Percentiles rank a stretch among this genome's conserved stretches.
These are phyloP conservation scores for Dromococcyx pavoninus DNA, from an alignment of 2,797 vertebrate genomes.

Conservation along the genomic window DNA sequence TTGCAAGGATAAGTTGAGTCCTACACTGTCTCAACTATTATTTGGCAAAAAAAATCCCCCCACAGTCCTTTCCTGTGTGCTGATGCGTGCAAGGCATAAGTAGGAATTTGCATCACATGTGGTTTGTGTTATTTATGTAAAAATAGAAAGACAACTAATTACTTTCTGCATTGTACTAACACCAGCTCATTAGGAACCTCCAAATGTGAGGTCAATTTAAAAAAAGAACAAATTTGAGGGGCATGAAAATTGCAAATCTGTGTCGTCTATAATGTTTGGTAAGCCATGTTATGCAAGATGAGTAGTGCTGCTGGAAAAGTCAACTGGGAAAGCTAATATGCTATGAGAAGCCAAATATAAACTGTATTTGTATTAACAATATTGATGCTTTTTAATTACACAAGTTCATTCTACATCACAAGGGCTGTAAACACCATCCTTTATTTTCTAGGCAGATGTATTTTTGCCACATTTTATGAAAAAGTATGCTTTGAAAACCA, in stretches of 20 bases:
- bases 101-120: not conserved
- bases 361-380: not conserved
- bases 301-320: not conserved
- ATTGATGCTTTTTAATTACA: not conserved
- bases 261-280: not conserved
- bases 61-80: not conserved
- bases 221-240: not conserved
- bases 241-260: not conserved
- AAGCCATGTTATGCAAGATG: not conserved
- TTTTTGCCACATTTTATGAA: not conserved
- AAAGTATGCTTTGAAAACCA: not conserved
- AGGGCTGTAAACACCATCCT: not conserved
- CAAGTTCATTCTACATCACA: not conserved
- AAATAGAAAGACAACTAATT: constrained; percentile 14
- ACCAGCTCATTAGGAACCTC: not conserved
- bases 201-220: not conserved
- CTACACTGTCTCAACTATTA: not conserved
- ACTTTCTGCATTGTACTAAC: not conserved
- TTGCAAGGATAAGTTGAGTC: not conserved
- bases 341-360: not conserved
- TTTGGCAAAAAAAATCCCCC: not conserved
- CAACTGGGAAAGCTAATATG: not conserved
- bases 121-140: not conserved
- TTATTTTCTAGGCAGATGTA: not conserved
- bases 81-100: not conserved